Evolutionary conservation across 35 echinoderm and acorn worm species (phyloP), one percentile per base, ranked within the genome.

Genomic region (Heliocidaris tuberculata): DNA sequence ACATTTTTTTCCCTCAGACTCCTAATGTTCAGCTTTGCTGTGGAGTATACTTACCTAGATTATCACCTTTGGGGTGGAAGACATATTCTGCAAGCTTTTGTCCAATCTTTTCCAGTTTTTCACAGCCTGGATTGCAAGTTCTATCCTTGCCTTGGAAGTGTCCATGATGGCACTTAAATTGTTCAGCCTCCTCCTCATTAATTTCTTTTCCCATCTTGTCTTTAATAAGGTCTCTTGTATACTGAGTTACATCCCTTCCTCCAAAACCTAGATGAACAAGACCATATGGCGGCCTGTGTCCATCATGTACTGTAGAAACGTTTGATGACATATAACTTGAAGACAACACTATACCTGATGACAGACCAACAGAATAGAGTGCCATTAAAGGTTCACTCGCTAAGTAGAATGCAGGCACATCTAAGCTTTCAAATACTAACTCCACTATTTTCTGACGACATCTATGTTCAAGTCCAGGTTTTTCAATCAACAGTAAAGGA

Each of bases 401-500:
- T 31, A 95, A 88, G 71, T 95, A 32, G 54, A 95, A 92, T 21
- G 32, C 88, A 19, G 94, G 94, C 27, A 91, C 94, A 54, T 91
- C 88, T 6, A 95, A 48, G 4, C 94, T 16, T 59, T 95, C 94
- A 71, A 95, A 95, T 32, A 49, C 86, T 19, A 90, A 31, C 32
- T 95, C 16, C 49, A 95, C 35, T 17, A 85, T 91, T 2, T 92
- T 60, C 59, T 92, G 71, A 8, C 94, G 48, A 59, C 21, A 31
- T 27, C 31, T 19, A 31, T 27, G 30, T 5, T 71, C 59, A 35
- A 71, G 49, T 13, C 65, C 65, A 85, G 93, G 31, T 86, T 32
- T 47, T 31, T 78, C 87, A 30, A 60, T 29, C 19, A 95, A 48
- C 10, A 95, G 31, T 8, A 95, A 48, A 31, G 94, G 88, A 52